A percentile compares a stretch with the other conserved stretches of the same genome.
phyloP scores from a whole-genome alignment of 2,113 vertebrate species.

The Plectropomus leopardus region DNA sequence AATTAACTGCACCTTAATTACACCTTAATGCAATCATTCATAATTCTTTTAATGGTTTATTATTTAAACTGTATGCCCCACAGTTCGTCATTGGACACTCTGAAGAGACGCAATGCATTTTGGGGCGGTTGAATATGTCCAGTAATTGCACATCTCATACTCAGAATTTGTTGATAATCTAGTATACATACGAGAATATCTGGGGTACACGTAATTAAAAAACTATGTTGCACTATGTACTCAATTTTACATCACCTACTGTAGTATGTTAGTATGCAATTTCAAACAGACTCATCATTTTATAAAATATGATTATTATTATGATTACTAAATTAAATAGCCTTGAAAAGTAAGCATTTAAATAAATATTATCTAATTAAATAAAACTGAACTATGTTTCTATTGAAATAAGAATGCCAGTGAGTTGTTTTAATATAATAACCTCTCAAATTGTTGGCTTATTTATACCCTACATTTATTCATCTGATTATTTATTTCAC shows the following conservation, averaged over 20 bases:
- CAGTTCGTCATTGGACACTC: background rate
- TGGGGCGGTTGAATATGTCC: background rate
- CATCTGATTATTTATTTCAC: background rate
- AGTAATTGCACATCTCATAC: background rate
- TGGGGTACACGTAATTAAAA: background rate
- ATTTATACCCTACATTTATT: background rate
- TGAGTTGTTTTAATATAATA: background rate
- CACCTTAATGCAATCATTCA: background rate
- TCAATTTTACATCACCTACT: background rate
- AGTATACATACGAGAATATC: background rate
- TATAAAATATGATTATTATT: too few relatives aligned
- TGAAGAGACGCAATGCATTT: background rate
- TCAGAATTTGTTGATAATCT: too few relatives aligned
- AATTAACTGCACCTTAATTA: background rate
- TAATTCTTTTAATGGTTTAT: background rate
- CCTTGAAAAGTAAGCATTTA: too few relatives aligned
- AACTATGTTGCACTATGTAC: background rate
- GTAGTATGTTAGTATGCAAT: too few relatives aligned
- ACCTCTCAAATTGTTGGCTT: background rate
- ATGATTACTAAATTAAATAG: too few relatives aligned
- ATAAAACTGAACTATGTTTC: too few relatives aligned
- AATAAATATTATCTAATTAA: too few relatives aligned
- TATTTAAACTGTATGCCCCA: background rate
- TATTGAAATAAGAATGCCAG: background rate
- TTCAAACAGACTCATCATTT: too few relatives aligned